Evolutionary conservation across 1,140 invertebrate genomes (phyloP).

Genomic region (Drosophila busckii): DNA sequence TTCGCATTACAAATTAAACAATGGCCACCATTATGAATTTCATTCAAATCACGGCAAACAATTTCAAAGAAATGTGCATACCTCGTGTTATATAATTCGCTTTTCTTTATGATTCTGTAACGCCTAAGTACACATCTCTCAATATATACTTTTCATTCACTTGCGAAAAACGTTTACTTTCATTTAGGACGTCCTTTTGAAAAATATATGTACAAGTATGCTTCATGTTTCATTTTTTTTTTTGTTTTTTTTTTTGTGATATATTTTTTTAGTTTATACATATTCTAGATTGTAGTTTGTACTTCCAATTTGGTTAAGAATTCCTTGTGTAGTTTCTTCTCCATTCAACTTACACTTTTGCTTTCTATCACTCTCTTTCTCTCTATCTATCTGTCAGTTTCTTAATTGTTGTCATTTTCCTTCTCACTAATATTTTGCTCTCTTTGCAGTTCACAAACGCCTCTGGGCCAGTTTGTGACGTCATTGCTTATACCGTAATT

Average conservation of each 20-base stretch:
- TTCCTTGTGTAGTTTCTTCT: conserved; percentile 71
- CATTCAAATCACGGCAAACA: conserved; percentile 78
- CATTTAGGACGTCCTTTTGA: conserved; percentile 7
- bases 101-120: conserved; percentile 21
- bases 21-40: conserved; percentile 79
- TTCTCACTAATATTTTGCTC: conserved; percentile 1
- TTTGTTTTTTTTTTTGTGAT: conserved; percentile 16
- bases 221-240: conserved; percentile 9
- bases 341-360: conserved; percentile 34
- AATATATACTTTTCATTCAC: conserved; percentile 4
- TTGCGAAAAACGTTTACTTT: conserved; percentile 1
- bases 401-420: neutral
- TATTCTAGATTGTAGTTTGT: conserved; percentile 76
- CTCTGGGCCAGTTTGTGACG: conserved; percentile 48
- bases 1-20: conserved; percentile 64
- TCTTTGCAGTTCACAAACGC: conserved; percentile 35
- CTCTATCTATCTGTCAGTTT: conserved; percentile 12
- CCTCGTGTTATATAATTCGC: conserved; percentile 32
- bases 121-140: conserved; percentile 6
- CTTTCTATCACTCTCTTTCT: conserved; percentile 11
- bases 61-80: conserved; percentile 67
- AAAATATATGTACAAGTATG: conserved; percentile 39
- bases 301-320: conserved; percentile 77
- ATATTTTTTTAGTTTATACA: conserved; percentile 53
- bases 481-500: conserved; percentile 67